A percentile compares a stretch with the other conserved stretches of the same genome.
These are phyloP conservation scores for Lindbergichthys nudifrons DNA, from an alignment of 2,797 vertebrate species.

Conservation along the genomic window DNA sequence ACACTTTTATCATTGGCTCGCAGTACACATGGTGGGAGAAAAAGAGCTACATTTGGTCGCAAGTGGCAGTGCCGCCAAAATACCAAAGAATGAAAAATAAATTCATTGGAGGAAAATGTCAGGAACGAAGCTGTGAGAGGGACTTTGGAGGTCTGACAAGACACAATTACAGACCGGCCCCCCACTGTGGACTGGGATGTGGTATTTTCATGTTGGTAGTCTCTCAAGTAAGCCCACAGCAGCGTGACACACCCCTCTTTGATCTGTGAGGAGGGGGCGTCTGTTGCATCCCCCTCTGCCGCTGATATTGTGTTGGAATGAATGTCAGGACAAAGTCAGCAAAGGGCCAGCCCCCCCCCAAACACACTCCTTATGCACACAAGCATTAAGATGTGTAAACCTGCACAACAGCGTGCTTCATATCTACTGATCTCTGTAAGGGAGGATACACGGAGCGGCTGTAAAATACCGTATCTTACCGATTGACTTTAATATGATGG, in stretches of 20 bases:
- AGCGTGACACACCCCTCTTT: conserved; percentile 65
- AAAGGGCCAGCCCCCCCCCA: conserved; percentile 43
- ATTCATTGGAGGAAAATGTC: conserved; percentile 78
- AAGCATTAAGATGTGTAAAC: conserved; percentile 46
- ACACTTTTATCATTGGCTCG: conserved; percentile 59
- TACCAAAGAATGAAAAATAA: conserved; percentile 82
- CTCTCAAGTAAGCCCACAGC: conserved; percentile 67
- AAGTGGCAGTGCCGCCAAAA: conserved; percentile 76
- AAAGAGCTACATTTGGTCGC: conserved; percentile 64
- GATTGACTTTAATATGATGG: conserved; percentile 12
- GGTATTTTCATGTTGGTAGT: conserved; percentile 79
- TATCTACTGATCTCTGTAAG: conserved; percentile 14
- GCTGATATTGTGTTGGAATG: conserved; percentile 61
- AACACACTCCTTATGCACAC: conserved; percentile 20
- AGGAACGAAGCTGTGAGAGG: conserved; percentile 77
- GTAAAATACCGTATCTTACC: conserved; percentile 10
- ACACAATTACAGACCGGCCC: conserved; percentile 78
- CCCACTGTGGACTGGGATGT: conserved; percentile 72
- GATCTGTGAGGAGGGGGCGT: conserved; percentile 66
- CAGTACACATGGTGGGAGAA: conserved; percentile 29
- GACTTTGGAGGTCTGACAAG: conserved; percentile 80
- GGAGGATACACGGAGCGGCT: conserved; percentile 7
- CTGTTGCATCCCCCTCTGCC: conserved; percentile 46
- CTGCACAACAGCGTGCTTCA: conserved; percentile 16
- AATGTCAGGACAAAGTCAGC: conserved; percentile 72